A percentile compares a stretch with the other conserved stretches of the same genome.
Conservation (phyloP, 2,797 vertebrate genomes). For the Anguilla obscura region DNA sequence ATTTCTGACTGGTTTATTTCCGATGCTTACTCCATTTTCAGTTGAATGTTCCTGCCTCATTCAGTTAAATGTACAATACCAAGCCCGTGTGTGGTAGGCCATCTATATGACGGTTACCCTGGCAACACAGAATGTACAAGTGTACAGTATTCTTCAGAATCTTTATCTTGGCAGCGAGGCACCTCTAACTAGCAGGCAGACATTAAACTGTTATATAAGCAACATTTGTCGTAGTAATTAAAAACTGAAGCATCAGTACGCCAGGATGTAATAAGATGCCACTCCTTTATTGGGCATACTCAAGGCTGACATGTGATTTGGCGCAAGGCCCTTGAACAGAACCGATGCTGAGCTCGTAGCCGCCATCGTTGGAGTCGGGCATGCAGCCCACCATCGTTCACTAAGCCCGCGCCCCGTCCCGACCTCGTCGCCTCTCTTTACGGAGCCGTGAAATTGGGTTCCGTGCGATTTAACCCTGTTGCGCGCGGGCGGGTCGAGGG, state of each 20-base stretch:
- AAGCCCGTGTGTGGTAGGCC: not conserved
- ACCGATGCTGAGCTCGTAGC: not conserved
- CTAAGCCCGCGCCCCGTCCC: not conserved
- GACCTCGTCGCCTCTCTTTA: not conserved
- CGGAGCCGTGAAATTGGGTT: not conserved
- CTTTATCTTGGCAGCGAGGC: not conserved
- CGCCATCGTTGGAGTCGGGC: not conserved
- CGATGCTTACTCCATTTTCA: not conserved
- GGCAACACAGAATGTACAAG: conserved; percentile 1
- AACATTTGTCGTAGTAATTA: conserved; percentile 6
- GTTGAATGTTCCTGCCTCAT: not conserved
- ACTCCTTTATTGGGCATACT: not conserved
- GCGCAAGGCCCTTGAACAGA: not conserved
- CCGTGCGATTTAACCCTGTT: not conserved
- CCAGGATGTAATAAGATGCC: not conserved
- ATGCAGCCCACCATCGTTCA: not conserved
- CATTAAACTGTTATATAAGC: not conserved
- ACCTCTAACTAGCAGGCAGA: not conserved
- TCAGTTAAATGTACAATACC: not conserved
- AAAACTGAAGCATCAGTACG: not conserved
- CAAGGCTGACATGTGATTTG: not conserved
- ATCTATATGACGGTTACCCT: not conserved
- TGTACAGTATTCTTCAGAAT: not conserved
- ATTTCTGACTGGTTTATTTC: not conserved
- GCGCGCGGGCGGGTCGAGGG: not conserved